Percentiles rank a stretch among this genome's conserved stretches.
Conservation (phyloP, 2,888 invertebrate genomes). For the Cataglyphis albicans region DNA sequence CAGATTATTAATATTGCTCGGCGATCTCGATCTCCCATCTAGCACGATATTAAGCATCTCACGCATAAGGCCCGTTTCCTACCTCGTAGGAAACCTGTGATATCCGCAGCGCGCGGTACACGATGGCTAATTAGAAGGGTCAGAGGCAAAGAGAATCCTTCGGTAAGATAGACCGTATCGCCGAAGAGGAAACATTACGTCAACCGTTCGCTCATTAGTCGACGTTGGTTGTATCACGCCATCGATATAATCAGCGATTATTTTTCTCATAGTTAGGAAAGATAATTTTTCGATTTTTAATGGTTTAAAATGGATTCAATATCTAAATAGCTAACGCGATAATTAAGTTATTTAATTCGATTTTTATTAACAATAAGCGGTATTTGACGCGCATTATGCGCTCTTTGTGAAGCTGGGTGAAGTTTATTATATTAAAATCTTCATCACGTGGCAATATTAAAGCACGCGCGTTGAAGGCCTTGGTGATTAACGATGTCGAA, state of each 20-base stretch:
- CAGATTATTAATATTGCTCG: slow-evolving; percentile 75
- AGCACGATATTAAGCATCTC: slow-evolving; percentile 66
- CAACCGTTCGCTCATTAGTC: slow-evolving; percentile 61
- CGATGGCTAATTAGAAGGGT: slow-evolving; percentile 73
- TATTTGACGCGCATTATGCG: slow-evolving; percentile 28
- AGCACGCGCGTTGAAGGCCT: slow-evolving; percentile 29
- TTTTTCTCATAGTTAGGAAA: slow-evolving; percentile 12
- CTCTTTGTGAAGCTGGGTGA: neutral
- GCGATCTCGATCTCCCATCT: slow-evolving; percentile 73
- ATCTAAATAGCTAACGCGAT: slow-evolving; percentile 40
- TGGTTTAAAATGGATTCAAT: neutral
- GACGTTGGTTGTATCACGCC: slow-evolving; percentile 18
- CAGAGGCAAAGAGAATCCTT: slow-evolving; percentile 60
- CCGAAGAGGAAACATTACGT: slow-evolving; percentile 50
- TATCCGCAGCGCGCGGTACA: slow-evolving; percentile 64
- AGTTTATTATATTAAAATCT: slow-evolving; percentile 56
- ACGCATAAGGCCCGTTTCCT: slow-evolving; percentile 38
- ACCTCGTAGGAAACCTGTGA: slow-evolving; percentile 51
- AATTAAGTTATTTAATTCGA: slow-evolving; percentile 36
- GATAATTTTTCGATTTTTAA: neutral
- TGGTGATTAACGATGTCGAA: slow-evolving; percentile 55
- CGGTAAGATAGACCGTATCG: slow-evolving; percentile 26
- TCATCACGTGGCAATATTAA: slow-evolving; percentile 48
- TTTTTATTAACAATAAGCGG: slow-evolving; percentile 42
- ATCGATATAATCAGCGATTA: slow-evolving; percentile 31